These are phyloP conservation scores for Gastrophysa polygoni DNA, from an alignment of 2,888 invertebrate genomes.

Conservation along the genomic window DNA sequence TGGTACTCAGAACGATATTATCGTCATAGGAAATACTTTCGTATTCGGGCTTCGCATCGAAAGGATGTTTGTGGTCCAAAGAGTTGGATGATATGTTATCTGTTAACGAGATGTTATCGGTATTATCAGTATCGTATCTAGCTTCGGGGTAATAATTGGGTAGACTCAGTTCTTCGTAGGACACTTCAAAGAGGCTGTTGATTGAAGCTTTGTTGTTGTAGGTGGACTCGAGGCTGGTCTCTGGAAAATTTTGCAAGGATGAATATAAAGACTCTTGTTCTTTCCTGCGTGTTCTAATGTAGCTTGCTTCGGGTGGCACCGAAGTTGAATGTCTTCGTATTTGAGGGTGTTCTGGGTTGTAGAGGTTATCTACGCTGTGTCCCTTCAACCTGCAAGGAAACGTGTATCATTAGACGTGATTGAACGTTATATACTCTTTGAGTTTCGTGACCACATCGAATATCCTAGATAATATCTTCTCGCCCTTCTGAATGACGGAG, in stretches of 20 bases:
- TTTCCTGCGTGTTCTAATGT: slow-evolving; percentile 27
- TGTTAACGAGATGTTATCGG: slow-evolving; percentile 57
- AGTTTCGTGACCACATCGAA: background rate
- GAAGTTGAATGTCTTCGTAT: slow-evolving; percentile 28
- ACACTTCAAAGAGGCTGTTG: slow-evolving; percentile 46
- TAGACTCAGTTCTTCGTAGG: slow-evolving; percentile 53
- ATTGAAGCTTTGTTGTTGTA: slow-evolving; percentile 65
- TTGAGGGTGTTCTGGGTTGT: slow-evolving; percentile 32
- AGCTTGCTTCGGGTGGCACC: slow-evolving; percentile 25
- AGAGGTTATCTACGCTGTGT: slow-evolving; percentile 46
- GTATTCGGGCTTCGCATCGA: slow-evolving; percentile 36
- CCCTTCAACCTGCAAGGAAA: slow-evolving; percentile 45
- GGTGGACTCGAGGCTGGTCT: slow-evolving; percentile 63
- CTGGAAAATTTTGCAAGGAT: slow-evolving; percentile 32
- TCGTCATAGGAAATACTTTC: slow-evolving; percentile 55
- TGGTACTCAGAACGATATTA: slow-evolving; percentile 52
- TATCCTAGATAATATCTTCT: too few relatives aligned
- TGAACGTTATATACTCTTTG: background rate
- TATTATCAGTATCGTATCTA: slow-evolving; percentile 62
- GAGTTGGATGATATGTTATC: slow-evolving; percentile 56
- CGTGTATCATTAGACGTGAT: too few relatives aligned
- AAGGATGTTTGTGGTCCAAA: slow-evolving; percentile 49
- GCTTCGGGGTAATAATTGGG: slow-evolving; percentile 58
- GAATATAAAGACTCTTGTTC: slow-evolving; percentile 30
- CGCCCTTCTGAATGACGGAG: too few relatives aligned